phyloP scores from a whole-genome alignment of 2,113 vertebrate genomes.

The Chionomys nivalis region DNA sequence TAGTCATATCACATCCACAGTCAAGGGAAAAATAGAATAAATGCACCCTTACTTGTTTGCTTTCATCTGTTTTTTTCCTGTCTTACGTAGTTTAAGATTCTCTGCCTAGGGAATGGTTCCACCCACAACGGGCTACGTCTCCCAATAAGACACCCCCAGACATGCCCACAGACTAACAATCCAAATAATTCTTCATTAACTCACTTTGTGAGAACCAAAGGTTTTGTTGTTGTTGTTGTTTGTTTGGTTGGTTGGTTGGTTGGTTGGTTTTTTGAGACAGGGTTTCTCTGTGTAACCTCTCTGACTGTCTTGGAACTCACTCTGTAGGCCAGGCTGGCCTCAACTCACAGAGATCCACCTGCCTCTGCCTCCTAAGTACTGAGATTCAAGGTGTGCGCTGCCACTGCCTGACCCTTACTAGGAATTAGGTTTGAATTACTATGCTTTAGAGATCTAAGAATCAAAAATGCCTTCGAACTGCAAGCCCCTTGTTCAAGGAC shows the following conservation, averaged over 20 bases:
- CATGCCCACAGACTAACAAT: background rate
- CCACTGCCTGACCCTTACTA: background rate
- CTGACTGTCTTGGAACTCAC: background rate
- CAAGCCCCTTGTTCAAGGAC: background rate
- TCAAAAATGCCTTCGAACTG: background rate
- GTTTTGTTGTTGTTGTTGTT: background rate
- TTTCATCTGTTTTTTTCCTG: background rate
- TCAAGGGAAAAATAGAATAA: background rate
- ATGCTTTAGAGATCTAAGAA: background rate
- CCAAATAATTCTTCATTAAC: background rate
- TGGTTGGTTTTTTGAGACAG: background rate
- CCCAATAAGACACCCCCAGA: background rate
- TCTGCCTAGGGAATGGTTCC: background rate
- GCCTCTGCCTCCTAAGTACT: background rate
- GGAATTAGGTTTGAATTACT: background rate
- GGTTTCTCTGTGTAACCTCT: background rate
- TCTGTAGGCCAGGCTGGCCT: background rate
- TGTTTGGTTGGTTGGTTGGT: background rate
- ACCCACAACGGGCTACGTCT: background rate
- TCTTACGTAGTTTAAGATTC: background rate
- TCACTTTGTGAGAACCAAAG: background rate
- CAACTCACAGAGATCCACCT: background rate
- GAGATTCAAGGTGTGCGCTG: background rate
- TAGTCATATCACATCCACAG: background rate
- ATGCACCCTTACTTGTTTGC: background rate